Conservation (phyloP, 2,797 vertebrate species). For the Pristis pectinata region DNA sequence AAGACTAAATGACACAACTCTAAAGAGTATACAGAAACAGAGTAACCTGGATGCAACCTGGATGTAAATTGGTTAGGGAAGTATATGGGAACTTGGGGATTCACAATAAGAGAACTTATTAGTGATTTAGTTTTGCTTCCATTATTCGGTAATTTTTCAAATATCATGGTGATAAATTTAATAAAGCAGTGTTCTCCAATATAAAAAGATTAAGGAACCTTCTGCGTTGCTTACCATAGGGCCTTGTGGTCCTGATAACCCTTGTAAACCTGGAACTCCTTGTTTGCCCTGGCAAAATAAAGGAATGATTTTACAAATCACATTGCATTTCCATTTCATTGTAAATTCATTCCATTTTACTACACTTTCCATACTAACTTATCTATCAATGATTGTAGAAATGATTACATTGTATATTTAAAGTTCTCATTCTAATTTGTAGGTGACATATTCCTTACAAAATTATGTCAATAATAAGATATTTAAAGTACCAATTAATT, state of each 20-base stretch:
- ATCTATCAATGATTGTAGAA: background rate
- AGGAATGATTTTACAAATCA: background rate
- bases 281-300: conserved; percentile 70
- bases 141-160: background rate
- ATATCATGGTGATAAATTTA: background rate
- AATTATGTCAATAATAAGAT: background rate
- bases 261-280: conserved; percentile 78
- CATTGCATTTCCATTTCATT: conserved; percentile 9
- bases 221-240: conserved; percentile 68
- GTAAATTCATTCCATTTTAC: background rate
- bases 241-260: conserved; percentile 71
- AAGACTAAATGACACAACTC: no score
- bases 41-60: no score
- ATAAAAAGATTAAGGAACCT: conserved; percentile 2
- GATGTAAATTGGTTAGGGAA: no score
- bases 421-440: background rate
- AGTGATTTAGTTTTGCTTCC: background rate
- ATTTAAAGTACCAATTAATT: background rate
- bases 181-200: background rate
- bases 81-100: no score
- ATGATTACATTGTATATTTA: background rate
- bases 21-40: no score
- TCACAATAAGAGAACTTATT: background rate
- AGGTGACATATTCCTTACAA: background rate
- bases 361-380: background rate